A percentile compares a stretch with the other conserved stretches of the same genome.
These are phyloP conservation scores for Ia io DNA, from an alignment of 2,113 vertebrate species.

Conservation along the genomic window DNA sequence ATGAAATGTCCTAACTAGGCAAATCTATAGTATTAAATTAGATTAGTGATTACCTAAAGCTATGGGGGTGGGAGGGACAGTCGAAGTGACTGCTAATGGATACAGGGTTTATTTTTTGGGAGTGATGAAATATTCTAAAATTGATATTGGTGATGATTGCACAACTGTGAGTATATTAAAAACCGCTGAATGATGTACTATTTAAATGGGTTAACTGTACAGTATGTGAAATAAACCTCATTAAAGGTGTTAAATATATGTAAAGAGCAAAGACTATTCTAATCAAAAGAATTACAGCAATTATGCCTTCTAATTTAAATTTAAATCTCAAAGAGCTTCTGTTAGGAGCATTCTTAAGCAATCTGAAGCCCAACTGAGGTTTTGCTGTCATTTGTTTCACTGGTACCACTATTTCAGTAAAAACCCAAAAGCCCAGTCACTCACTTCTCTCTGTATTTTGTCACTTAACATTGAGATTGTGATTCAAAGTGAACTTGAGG, in stretches of 20 bases:
- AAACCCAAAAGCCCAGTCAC: background rate
- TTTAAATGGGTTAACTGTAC: background rate
- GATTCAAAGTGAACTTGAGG: background rate
- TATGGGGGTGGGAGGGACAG: rapidly evolving
- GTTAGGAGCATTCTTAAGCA: slow-evolving; percentile 46
- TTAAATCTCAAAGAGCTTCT: slow-evolving; percentile 57
- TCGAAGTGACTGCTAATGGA: too few relatives aligned
- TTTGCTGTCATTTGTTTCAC: slow-evolving; percentile 50
- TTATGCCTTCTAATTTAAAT: slow-evolving; percentile 65
- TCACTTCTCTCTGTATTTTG: background rate
- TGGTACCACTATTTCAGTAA: background rate
- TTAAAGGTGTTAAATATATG: background rate
- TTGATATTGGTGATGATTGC: background rate
- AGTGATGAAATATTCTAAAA: background rate
- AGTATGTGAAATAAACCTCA: background rate
- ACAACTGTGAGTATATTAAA: background rate
- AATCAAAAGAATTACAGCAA: slow-evolving; percentile 46
- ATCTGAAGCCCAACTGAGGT: slow-evolving; percentile 36
- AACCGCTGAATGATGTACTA: background rate
- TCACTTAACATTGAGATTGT: background rate
- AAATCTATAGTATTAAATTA: background rate
- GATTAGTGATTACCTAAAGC: background rate
- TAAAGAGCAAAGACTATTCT: slow-evolving; percentile 63
- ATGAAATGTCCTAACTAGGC: background rate
- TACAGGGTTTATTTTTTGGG: background rate